Conservation (phyloP, 1,140 invertebrate genomes). For the Drosophila carrolli region DNA sequence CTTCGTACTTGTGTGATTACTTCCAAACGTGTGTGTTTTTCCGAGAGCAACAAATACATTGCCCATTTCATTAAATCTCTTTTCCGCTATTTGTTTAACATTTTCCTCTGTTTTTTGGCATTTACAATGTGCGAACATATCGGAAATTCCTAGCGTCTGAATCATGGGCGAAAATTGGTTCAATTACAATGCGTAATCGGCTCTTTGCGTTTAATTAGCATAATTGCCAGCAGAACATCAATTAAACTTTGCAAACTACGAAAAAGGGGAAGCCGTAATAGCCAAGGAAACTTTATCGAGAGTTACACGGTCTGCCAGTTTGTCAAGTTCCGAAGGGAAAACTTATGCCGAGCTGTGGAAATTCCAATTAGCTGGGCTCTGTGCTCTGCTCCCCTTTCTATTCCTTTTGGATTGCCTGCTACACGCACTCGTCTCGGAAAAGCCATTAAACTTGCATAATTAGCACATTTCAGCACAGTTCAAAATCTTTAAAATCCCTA, state of each 20-base stretch:
- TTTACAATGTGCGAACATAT: conserved; percentile 34
- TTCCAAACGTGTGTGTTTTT: conserved; percentile 6
- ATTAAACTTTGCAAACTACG: conserved; percentile 57
- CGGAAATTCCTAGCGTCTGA: conserved; percentile 21
- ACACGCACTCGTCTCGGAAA: conserved; percentile 38
- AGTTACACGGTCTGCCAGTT: conserved; percentile 42
- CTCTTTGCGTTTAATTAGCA: conserved; percentile 55
- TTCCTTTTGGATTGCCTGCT: conserved; percentile 15
- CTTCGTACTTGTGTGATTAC: conserved; percentile 17
- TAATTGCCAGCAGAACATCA: conserved; percentile 50
- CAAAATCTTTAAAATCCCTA: conserved; percentile 8
- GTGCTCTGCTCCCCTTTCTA: not conserved
- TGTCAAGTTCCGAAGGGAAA: conserved; percentile 45
- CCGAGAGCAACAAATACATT: conserved; percentile 22
- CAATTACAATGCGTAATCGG: conserved; percentile 32
- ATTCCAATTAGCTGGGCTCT: conserved; percentile 55
- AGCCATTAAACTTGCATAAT: conserved; percentile 57
- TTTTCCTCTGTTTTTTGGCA: conserved; percentile 30
- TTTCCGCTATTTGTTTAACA: conserved; percentile 14
- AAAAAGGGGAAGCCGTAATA: conserved; percentile 17
- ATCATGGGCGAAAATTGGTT: conserved; percentile 10
- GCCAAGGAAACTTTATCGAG: conserved; percentile 27
- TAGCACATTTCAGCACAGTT: conserved; percentile 20
- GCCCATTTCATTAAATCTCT: conserved; percentile 63
- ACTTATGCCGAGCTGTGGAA: conserved; percentile 51